Evolutionary conservation across 2,113 vertebrate species (phyloP), one percentile per base, ranked within the genome.

Genomic region (Trichomycterus rosablanca): DNA sequence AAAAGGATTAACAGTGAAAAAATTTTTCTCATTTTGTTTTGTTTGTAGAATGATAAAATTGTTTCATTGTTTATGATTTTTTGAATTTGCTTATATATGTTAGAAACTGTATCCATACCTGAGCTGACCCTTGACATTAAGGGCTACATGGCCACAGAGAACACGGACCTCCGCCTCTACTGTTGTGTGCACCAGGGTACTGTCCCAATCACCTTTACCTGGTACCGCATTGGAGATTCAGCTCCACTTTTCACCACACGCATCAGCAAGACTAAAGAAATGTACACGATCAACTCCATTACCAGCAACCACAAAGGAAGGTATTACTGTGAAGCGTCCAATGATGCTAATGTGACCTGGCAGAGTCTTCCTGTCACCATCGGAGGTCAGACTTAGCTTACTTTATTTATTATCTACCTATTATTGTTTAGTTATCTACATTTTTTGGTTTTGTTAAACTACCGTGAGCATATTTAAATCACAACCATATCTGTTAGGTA

Each of bases 281-380:
- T 40, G 4, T n/a, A 71, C 62, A 23, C 0, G 3, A 59, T 87
- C 59, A 11, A 1, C 1, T 40, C 15, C 2, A 55, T 84, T 9
- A 14, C 7, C 7, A 24, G 23, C 23, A 30, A 77, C 16, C 42
- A 84, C 1, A 42, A 18, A 19, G 83, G 82, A 3, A 4, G 0
- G 0, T 89, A 89, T 66, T 80, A 72, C 76, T 89, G 87, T 12
- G 7, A 30, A 26, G 66, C 70, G 56, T 67, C 6, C 49, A 89
- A 87, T 72, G 9, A 7, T 0, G 83, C 81, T 18, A 32, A 43
- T 1, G 48, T 73, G 34, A 18, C 19, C 43, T 62, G 59, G 20
- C 16, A 0, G 3, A 84, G 83, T 32, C 0, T 1, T 1, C 0
- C 1, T 0, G 23, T 80, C 53, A 42, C 0, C 0, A 59, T 87